Percentiles rank a stretch among this genome's conserved stretches.
Conservation (phyloP, 2,797 vertebrate species). For the Propithecus perrieri region DNA sequence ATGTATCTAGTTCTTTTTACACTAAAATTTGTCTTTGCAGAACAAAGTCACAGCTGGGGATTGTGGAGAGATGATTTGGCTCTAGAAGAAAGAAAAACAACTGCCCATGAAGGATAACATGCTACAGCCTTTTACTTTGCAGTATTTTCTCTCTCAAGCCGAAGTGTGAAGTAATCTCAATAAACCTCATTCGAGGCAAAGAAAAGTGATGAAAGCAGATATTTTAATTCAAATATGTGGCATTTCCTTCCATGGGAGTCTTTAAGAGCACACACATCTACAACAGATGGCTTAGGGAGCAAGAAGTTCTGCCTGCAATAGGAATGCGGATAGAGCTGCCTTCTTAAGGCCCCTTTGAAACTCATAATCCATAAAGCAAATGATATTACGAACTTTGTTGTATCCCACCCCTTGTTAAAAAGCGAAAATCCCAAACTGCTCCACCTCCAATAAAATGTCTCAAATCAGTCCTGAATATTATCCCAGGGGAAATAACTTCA, state of each 20-base stretch:
- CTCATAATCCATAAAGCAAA: not conserved
- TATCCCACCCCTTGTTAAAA: constrained; percentile 13
- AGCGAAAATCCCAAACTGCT: not conserved
- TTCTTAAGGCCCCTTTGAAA: not conserved
- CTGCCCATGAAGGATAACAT: not conserved
- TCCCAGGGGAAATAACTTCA: constrained; percentile 22
- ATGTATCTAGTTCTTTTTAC: constrained; percentile 17
- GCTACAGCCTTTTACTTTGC: not conserved
- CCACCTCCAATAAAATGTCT: not conserved
- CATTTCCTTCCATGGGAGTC: constrained; percentile 38
- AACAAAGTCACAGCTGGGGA: constrained; percentile 7
- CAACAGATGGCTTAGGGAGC: not conserved
- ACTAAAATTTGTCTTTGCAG: constrained; percentile 46
- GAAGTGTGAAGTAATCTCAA: constrained; percentile 42
- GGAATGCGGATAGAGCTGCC: not conserved
- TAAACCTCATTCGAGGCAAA: constrained; percentile 40
- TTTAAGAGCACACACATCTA: constrained; percentile 30
- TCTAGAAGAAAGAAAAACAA: constrained; percentile 17
- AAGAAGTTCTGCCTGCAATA: not conserved
- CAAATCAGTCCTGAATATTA: constrained; percentile 16
- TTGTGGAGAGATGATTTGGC: not conserved
- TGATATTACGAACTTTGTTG: not conserved
- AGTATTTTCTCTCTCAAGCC: constrained; percentile 19
- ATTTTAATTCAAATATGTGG: constrained; percentile 56
- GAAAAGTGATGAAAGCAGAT: not conserved